Percentiles rank a stretch among this genome's conserved stretches.
phyloP scores from a whole-genome alignment of 2,113 vertebrate species.

The Mormoops blainvillei region DNA sequence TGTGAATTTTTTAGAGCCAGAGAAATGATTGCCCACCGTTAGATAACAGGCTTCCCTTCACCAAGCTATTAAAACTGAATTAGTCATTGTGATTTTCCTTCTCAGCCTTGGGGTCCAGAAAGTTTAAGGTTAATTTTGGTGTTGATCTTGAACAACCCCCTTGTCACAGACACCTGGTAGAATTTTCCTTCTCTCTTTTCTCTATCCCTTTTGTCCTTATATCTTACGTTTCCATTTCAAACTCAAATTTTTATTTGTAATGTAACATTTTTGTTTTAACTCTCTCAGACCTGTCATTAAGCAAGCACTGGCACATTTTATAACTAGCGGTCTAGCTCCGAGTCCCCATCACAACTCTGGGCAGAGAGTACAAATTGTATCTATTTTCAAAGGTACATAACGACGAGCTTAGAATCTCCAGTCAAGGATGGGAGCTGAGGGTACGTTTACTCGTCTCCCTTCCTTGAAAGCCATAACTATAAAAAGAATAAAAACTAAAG shows the following conservation, averaged over 20 bases:
- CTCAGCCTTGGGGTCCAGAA: not conserved
- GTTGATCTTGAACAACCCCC: not conserved
- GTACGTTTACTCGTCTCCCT: not conserved
- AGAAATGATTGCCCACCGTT: not conserved
- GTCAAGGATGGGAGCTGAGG: not conserved
- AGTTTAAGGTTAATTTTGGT: not conserved
- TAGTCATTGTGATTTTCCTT: not conserved
- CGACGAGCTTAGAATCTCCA: not conserved
- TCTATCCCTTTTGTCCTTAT: not conserved
- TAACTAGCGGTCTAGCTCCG: not conserved
- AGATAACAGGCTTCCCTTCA: not conserved
- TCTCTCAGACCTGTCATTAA: not conserved
- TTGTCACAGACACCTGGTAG: not conserved
- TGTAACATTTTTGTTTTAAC: not conserved
- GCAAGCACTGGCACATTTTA: not conserved
- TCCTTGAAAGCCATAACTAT: not conserved
- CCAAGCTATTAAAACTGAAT: not conserved
- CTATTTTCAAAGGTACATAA: not conserved
- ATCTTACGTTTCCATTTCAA: not conserved
- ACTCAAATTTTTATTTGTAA: not conserved
- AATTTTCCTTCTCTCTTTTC: not conserved
- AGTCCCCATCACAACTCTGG: not conserved
- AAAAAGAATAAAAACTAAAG: conserved; percentile 20
- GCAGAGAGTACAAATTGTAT: not conserved
- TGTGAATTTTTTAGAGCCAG: not conserved